A percentile compares a stretch with the other conserved stretches of the same genome.
These are phyloP conservation scores for Rhombomys opimus DNA, from an alignment of 2,113 vertebrate species.

Conservation along the genomic window DNA sequence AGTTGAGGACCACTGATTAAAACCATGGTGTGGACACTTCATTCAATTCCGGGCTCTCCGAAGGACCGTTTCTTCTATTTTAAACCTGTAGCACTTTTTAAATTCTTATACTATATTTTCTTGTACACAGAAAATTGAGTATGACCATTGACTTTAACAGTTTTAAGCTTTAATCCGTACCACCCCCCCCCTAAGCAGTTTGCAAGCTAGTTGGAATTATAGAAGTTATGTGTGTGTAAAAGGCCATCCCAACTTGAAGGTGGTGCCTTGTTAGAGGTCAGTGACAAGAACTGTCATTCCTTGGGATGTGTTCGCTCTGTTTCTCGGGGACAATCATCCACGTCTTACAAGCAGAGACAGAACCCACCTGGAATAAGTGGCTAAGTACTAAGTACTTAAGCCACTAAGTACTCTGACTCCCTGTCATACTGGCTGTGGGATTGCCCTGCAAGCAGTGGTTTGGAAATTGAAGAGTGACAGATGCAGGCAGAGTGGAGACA, in stretches of 20 bases:
- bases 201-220: neutral
- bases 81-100: neutral
- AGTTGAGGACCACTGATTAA: neutral
- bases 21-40: neutral
- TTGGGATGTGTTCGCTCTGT: neutral
- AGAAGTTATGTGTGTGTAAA: neutral
- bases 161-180: no score
- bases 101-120: neutral
- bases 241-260: neutral
- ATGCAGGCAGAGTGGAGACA: no score
- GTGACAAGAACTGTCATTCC: neutral
- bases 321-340: neutral
- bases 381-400: no score
- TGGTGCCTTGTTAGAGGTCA: neutral
- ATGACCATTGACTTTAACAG: no score
- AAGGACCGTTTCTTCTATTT: neutral
- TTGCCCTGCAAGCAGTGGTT: neutral
- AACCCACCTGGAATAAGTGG: neutral
- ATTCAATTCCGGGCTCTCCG: neutral
- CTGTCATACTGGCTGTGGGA: neutral
- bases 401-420: no score
- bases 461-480: no score
- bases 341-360: neutral
- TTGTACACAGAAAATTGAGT: neutral
- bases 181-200: neutral